These are phyloP conservation scores for Rhagonycha fulva DNA, from an alignment of 2,888 invertebrate species.

Conservation along the genomic window DNA sequence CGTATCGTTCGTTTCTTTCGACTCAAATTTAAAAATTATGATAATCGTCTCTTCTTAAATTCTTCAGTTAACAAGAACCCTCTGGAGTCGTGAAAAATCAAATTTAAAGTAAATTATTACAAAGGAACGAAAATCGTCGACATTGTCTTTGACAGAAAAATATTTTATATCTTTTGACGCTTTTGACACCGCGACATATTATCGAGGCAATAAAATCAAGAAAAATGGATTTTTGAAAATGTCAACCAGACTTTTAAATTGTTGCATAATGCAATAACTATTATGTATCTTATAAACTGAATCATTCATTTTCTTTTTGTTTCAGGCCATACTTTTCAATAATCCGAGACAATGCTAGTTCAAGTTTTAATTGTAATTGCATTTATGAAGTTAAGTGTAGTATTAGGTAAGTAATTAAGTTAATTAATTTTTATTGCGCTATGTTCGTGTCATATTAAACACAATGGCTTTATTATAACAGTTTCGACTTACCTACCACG, in stretches of 20 bases:
- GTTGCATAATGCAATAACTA: not conserved
- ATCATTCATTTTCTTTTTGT: not conserved
- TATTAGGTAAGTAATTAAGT: not conserved
- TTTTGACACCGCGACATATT: not conserved
- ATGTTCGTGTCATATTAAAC: not conserved
- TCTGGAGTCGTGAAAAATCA: not conserved
- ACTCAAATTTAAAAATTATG: not conserved
- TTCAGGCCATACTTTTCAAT: not conserved
- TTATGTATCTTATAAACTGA: not conserved
- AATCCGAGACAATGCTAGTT: not conserved
- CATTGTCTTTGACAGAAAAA: conserved; percentile 10
- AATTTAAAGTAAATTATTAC: conserved; percentile 6
- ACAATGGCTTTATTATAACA: not conserved
- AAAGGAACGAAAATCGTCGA: conserved; percentile 9
- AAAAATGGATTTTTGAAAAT: not conserved
- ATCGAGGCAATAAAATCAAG: not conserved
- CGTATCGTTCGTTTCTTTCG: not conserved
- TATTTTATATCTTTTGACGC: not conserved
- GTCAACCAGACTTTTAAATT: not conserved
- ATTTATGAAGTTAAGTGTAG: not conserved
- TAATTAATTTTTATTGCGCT: not conserved
- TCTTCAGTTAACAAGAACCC: not conserved
- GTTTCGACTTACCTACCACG: not conserved
- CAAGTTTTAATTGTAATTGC: not conserved
- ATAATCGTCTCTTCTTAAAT: not conserved